Conservation (phyloP, 2,113 vertebrate genomes). For the Pangasianodon hypophthalmus region DNA sequence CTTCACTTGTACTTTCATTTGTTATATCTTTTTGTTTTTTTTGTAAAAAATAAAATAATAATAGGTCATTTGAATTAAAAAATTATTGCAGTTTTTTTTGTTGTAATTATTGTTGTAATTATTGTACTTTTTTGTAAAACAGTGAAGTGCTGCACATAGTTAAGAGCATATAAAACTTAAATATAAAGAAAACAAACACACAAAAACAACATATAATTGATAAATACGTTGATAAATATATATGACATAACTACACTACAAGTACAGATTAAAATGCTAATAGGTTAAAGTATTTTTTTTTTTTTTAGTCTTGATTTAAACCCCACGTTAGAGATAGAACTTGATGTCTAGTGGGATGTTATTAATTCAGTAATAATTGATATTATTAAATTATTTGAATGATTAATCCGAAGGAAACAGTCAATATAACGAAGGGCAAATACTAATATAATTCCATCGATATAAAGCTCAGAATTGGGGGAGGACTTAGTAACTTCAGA, state of each 20-base stretch:
- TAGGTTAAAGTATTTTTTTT: neutral
- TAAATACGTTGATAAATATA: neutral
- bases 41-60: conserved; percentile 8
- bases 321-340: neutral
- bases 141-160: neutral
- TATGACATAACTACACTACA: neutral
- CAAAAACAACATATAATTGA: neutral
- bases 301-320: too few relatives aligned
- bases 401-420: neutral
- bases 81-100: neutral
- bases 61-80: neutral
- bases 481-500: neutral
- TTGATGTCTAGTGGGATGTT: neutral
- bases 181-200: neutral
- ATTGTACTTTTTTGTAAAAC: neutral
- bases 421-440: neutral
- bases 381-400: neutral
- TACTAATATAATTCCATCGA: neutral
- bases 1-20: neutral
- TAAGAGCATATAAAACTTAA: neutral
- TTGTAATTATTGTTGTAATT: too few relatives aligned
- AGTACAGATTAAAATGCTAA: neutral
- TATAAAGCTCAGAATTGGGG: neutral
- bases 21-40: neutral
- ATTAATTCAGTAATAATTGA: neutral